phyloP scores from a whole-genome alignment of 1,140 invertebrate genomes.

The Lepidurus packardi region DNA sequence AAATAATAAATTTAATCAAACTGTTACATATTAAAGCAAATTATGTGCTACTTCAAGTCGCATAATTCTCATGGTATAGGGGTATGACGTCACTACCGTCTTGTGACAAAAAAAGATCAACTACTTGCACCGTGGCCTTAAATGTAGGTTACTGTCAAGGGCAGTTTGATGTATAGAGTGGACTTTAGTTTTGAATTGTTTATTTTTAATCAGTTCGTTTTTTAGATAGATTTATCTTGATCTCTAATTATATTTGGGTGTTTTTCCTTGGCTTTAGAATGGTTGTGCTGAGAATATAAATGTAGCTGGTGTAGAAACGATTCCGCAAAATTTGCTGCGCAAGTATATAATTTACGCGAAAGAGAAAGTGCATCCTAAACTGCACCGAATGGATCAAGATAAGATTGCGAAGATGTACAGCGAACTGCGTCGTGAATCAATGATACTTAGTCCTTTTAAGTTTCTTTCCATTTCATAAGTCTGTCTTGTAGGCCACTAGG shows the following conservation, averaged over 20 bases:
- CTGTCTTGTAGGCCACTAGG: constrained; percentile 66
- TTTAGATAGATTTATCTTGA: neutral
- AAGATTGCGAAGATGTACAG: constrained; percentile 96
- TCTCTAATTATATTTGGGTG: neutral
- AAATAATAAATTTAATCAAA: too few relatives aligned
- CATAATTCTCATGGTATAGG: too few relatives aligned
- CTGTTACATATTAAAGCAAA: too few relatives aligned
- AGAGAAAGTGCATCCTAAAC: constrained; percentile 87
- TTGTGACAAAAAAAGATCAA: too few relatives aligned
- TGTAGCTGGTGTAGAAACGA: constrained; percentile 55
- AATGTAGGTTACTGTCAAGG: too few relatives aligned
- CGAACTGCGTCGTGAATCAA: constrained; percentile 87
- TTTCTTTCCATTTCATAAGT: constrained; percentile 24
- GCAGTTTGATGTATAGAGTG: neutral
- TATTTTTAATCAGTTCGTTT: neutral
- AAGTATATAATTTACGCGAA: constrained; percentile 96
- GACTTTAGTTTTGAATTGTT: neutral
- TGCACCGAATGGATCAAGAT: constrained; percentile 89
- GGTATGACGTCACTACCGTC: too few relatives aligned
- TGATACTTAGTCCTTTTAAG: constrained; percentile 50
- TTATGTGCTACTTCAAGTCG: too few relatives aligned
- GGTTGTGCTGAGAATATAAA: constrained; percentile 37
- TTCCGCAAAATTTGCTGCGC: constrained; percentile 88
- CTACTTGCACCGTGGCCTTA: too few relatives aligned
- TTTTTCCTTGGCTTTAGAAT: neutral